These are phyloP conservation scores for Morus bassanus DNA, from an alignment of 2,797 vertebrate species.

Conservation along the genomic window DNA sequence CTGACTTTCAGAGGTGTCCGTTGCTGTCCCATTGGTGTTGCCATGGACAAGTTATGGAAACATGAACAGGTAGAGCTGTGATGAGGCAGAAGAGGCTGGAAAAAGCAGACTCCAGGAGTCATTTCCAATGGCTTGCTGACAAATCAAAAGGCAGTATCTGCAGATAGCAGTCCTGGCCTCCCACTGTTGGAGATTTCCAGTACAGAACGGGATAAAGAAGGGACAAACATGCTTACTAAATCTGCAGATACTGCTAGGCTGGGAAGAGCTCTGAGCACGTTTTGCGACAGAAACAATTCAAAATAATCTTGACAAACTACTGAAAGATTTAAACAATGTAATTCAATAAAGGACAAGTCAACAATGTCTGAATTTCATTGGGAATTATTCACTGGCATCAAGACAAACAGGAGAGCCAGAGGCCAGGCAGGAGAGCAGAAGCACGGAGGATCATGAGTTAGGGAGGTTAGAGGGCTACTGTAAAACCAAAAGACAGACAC, in stretches of 20 bases:
- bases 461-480: neutral
- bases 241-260: neutral
- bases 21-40: neutral
- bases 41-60: neutral
- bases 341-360: neutral
- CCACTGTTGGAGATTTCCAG: neutral
- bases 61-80: neutral
- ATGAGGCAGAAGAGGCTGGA: neutral
- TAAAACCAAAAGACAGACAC: neutral
- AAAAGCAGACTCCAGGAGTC: neutral
- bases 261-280: neutral
- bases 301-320: neutral
- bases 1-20: neutral
- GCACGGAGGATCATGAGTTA: accelerated
- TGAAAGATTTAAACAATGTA: neutral
- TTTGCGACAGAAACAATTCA: neutral
- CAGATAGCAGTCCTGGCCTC: neutral
- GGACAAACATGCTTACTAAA: neutral
- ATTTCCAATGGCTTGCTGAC: neutral
- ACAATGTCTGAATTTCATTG: neutral
- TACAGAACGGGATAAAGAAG: neutral
- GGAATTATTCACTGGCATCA: neutral
- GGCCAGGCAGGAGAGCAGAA: neutral
- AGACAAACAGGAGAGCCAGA: neutral
- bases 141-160: neutral